A percentile compares a stretch with the other conserved stretches of the same genome.
These are phyloP conservation scores for Diacarnus erythraeanus DNA, from an alignment of 37 sponge, comb jelly and placozoan species.

Conservation along the genomic window DNA sequence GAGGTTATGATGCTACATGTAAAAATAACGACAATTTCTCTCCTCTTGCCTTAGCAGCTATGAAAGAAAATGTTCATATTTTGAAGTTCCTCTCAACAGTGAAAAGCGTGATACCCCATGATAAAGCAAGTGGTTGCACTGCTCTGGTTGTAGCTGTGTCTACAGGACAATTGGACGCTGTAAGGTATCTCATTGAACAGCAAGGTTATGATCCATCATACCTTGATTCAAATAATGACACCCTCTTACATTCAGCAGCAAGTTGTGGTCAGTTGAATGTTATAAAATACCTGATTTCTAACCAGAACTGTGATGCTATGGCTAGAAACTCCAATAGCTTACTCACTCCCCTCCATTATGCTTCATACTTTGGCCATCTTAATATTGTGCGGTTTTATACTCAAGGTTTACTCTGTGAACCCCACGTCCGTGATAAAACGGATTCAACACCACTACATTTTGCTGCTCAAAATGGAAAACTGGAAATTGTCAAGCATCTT, in stretches of 20 bases:
- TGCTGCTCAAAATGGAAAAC: slow-evolving; percentile 5
- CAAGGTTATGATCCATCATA: not conserved
- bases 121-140: too few relatives aligned
- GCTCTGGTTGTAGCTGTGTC: too few relatives aligned
- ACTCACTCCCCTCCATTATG: not conserved
- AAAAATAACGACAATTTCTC: too few relatives aligned
- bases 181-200: not conserved
- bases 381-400: not conserved
- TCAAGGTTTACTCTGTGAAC: not conserved
- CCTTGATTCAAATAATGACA: not conserved
- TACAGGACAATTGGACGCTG: not conserved
- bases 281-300: not conserved
- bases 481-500: not conserved
- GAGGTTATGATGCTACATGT: not conserved
- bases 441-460: slow-evolving; percentile 4
- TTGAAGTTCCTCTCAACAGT: not conserved
- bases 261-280: not conserved
- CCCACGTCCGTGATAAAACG: not conserved
- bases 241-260: slow-evolving; percentile 9
- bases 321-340: not conserved
- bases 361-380: not conserved
- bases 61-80: not conserved
- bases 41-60: too few relatives aligned
- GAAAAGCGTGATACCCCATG: too few relatives aligned
- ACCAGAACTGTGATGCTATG: not conserved